Evolutionary conservation across 2,888 invertebrate species (phyloP).

Genomic region (Pachycephus smyrnensis): DNA sequence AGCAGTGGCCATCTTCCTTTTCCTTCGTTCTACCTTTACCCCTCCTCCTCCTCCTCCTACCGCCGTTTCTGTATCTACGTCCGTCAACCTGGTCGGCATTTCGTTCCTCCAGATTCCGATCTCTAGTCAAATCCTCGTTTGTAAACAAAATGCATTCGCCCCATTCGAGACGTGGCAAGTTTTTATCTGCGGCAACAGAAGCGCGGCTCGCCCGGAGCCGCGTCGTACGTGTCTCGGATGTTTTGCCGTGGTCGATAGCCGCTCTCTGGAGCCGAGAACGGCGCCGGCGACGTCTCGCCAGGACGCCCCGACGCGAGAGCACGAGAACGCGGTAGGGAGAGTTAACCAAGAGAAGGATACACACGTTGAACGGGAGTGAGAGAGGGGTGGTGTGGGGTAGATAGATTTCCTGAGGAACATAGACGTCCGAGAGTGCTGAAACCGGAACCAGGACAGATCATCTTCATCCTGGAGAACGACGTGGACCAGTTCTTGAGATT

Average conservation of each 20-base stretch:
- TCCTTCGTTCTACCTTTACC: slow-evolving; percentile 9
- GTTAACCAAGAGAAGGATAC: neutral
- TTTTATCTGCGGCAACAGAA: slow-evolving; percentile 19
- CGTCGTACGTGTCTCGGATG: slow-evolving; percentile 10
- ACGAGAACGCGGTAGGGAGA: neutral
- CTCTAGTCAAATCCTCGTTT: slow-evolving; percentile 37
- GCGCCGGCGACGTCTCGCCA: slow-evolving; percentile 7
- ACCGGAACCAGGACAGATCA: too few species aligned
- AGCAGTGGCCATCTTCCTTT: too few species aligned
- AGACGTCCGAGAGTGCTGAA: too few species aligned
- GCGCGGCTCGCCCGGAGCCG: slow-evolving; percentile 7
- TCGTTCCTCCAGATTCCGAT: slow-evolving; percentile 27
- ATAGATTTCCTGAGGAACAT: too few species aligned
- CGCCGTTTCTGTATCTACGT: slow-evolving; percentile 17
- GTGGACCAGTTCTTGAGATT: neutral
- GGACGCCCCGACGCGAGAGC: neutral
- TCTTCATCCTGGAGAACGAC: too few species aligned
- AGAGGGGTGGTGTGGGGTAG: too few species aligned
- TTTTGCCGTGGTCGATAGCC: slow-evolving; percentile 8
- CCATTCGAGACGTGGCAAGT: slow-evolving; percentile 27
- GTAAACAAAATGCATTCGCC: slow-evolving; percentile 30
- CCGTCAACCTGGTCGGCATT: slow-evolving; percentile 18
- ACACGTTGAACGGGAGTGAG: neutral
- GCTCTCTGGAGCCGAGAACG: neutral
- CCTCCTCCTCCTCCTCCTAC: slow-evolving; percentile 1